phyloP scores from a whole-genome alignment of 2,113 vertebrate genomes.

The Boleophthalmus pectinirostris region DNA sequence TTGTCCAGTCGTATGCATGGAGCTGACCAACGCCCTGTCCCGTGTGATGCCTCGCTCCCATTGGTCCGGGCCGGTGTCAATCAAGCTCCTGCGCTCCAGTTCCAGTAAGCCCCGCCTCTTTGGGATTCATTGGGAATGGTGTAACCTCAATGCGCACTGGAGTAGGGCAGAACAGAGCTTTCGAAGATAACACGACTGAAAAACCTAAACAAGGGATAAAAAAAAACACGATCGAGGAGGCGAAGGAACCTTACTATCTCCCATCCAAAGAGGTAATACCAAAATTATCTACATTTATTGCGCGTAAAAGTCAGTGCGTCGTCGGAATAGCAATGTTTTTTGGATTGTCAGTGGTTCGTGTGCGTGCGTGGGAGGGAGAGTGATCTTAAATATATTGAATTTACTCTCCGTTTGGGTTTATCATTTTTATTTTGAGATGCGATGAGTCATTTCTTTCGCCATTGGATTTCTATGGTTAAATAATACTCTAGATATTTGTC shows the following conservation, averaged over 20 bases:
- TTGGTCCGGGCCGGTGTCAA: conserved; percentile 42
- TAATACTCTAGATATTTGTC: background rate
- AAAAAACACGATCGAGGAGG: background rate
- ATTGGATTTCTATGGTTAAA: background rate
- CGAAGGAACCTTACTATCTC: background rate
- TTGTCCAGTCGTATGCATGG: background rate
- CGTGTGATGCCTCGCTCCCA: conserved; percentile 8
- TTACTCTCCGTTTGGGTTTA: background rate
- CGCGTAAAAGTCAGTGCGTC: background rate
- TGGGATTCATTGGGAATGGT: conserved; percentile 32
- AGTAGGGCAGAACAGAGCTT: background rate
- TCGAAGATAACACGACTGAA: no score
- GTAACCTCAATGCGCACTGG: background rate
- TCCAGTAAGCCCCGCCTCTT: conserved; percentile 60
- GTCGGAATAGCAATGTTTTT: conserved; percentile 34
- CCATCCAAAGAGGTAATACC: conserved; percentile 47
- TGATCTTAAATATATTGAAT: background rate
- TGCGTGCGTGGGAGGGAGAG: conserved; percentile 6
- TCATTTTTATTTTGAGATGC: background rate
- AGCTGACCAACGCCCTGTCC: conserved; percentile 31
- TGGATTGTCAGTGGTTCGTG: conserved; percentile 38
- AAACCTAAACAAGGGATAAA: background rate
- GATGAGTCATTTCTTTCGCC: background rate
- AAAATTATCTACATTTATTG: background rate
- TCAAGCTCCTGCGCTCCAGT: conserved; percentile 30